phyloP scores from a whole-genome alignment of 2,113 vertebrate genomes.

The Cottus gobio region DNA sequence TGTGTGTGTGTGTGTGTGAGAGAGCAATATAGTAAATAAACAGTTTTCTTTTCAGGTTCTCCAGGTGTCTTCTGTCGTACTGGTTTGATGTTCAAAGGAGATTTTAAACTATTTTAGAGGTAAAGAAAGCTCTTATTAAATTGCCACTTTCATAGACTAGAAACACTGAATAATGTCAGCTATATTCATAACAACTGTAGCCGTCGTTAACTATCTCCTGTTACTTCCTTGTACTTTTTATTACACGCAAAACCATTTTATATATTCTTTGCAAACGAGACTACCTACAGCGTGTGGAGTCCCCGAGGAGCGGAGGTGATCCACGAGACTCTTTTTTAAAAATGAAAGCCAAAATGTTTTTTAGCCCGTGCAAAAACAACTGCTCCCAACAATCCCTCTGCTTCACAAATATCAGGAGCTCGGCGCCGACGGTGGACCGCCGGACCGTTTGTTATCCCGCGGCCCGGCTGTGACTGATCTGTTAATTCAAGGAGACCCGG shows the following conservation, averaged over 20 bases:
- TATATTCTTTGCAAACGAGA: not conserved
- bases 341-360: conserved; percentile 32
- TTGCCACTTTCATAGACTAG: conserved; percentile 9
- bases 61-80: not conserved
- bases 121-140: conserved; percentile 37
- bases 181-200: conserved; percentile 7
- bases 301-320: too few species aligned
- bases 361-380: conserved; percentile 6
- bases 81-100: conserved; percentile 15
- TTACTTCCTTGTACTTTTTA: not conserved
- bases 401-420: conserved; percentile 37
- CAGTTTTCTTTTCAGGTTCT: not conserved
- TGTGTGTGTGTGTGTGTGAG: not conserved
- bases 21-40: not conserved
- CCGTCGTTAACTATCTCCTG: conserved; percentile 2
- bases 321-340: not conserved
- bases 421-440: conserved; percentile 4
- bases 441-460: conserved; percentile 46
- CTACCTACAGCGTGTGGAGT: not conserved
- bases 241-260: not conserved
- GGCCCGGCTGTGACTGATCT: conserved; percentile 47
- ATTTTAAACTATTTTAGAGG: not conserved
- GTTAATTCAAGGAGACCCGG: conserved; percentile 49
- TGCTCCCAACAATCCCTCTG: conserved; percentile 23
- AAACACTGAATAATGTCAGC: not conserved